Conservation (phyloP, 2,113 vertebrate species). For the Eira barbara region DNA sequence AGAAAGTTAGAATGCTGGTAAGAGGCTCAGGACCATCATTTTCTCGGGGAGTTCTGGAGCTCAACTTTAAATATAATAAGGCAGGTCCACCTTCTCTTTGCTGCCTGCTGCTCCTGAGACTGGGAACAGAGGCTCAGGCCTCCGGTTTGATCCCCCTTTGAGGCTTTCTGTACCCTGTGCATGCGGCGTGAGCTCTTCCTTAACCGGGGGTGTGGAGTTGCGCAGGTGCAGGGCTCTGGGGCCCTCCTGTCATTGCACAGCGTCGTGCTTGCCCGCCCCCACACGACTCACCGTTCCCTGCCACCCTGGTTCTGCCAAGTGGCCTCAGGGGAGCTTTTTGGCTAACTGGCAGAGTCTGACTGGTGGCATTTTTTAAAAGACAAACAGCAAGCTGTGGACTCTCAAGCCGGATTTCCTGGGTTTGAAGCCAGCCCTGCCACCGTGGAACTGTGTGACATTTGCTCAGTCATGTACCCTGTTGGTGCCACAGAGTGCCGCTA, state of each 20-base stretch:
- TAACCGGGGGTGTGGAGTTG: background rate
- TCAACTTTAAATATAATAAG: slow-evolving; percentile 11
- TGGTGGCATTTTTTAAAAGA: slow-evolving; percentile 18
- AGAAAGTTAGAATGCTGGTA: background rate
- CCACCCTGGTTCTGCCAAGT: background rate
- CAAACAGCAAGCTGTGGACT: background rate
- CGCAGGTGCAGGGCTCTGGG: too few relatives aligned
- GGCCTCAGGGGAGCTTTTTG: background rate
- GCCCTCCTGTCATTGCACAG: background rate
- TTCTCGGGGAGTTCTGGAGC: background rate
- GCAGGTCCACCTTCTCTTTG: background rate
- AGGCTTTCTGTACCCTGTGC: background rate
- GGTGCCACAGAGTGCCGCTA: background rate
- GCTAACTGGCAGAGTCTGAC: background rate
- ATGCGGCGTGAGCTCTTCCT: background rate
- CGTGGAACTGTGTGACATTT: background rate
- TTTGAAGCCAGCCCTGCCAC: background rate
- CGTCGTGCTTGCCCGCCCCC: background rate
- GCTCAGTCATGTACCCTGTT: background rate
- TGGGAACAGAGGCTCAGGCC: background rate
- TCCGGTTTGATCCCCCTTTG: background rate
- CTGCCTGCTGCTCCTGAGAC: background rate
- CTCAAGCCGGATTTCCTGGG: background rate
- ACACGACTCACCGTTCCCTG: background rate
- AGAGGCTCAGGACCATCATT: background rate